Conservation (phyloP, 2,797 vertebrate genomes). For the Phataginus tetradactyla region DNA sequence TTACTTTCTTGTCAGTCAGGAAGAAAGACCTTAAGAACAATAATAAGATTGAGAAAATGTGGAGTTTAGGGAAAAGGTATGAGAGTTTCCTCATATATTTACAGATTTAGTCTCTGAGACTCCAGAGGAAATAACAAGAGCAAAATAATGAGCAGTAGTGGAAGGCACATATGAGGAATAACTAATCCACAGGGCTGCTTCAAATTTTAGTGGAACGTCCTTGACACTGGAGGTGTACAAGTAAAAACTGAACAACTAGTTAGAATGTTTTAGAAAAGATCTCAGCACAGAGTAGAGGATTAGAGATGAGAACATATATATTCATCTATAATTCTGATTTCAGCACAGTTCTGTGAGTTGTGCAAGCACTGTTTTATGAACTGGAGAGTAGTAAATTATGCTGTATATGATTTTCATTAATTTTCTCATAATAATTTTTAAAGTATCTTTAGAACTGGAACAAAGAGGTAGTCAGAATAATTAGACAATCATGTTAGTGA, state of each 20-base stretch:
- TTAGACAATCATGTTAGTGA: background rate
- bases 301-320: background rate
- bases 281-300: background rate
- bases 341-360: background rate
- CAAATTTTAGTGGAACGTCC: background rate
- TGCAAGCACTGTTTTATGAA: background rate
- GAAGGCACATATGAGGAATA: background rate
- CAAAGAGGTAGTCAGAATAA: background rate
- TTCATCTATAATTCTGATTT: background rate
- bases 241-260: background rate
- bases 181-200: background rate
- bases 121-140: background rate
- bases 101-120: background rate
- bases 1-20: background rate
- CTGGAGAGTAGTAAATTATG: background rate
- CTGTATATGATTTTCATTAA: background rate
- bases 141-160: background rate
- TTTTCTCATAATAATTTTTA: constrained; percentile 24
- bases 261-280: background rate
- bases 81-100: constrained; percentile 7
- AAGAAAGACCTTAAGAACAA: constrained; percentile 7
- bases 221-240: background rate
- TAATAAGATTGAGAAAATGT: constrained; percentile 1
- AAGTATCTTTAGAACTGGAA: constrained; percentile 1
- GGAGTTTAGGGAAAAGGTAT: background rate